Evolutionary conservation across 2,797 vertebrate species (phyloP).

Genomic region (Catamblyrhynchus diadema): DNA sequence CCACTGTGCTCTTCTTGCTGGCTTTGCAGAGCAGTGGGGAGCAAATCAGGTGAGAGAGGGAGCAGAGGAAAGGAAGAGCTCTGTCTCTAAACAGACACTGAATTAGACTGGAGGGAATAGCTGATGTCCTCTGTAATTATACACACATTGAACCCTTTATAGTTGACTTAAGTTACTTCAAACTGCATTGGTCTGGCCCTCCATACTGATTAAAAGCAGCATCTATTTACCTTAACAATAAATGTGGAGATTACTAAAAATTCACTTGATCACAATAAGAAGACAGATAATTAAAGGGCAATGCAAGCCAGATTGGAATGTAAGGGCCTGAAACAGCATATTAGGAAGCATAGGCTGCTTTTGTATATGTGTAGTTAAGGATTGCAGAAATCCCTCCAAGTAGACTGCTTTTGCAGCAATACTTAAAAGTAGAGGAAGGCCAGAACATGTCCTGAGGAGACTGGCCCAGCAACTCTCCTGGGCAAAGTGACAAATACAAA

Average conservation of each 20-base stretch:
- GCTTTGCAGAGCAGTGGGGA: not conserved
- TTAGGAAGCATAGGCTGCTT: not conserved
- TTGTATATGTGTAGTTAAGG: not conserved
- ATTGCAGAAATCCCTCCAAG: not conserved
- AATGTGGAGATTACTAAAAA: conserved; percentile 74
- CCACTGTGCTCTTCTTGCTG: not conserved
- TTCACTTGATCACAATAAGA: conserved; percentile 76
- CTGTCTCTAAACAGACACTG: conserved; percentile 50
- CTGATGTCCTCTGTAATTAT: conserved; percentile 71
- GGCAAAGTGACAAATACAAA: not conserved
- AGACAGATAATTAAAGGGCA: conserved; percentile 69
- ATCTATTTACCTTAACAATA: conserved; percentile 77
- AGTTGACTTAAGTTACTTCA: conserved; percentile 78
- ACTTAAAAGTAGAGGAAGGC: not conserved
- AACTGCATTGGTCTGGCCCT: conserved; percentile 60
- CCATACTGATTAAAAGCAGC: conserved; percentile 76
- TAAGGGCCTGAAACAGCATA: not conserved
- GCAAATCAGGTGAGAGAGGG: not conserved
- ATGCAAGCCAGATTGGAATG: conserved; percentile 71
- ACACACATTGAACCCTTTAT: conserved; percentile 72
- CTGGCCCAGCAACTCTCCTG: not conserved
- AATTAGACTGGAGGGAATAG: conserved; percentile 64
- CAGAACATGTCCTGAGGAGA: not conserved
- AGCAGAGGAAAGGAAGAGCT: not conserved
- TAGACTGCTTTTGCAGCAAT: not conserved